Evolutionary conservation across 2,888 invertebrate genomes (phyloP), one percentile per base, ranked within the genome.

Genomic region (Drosophila austrosaltans): DNA sequence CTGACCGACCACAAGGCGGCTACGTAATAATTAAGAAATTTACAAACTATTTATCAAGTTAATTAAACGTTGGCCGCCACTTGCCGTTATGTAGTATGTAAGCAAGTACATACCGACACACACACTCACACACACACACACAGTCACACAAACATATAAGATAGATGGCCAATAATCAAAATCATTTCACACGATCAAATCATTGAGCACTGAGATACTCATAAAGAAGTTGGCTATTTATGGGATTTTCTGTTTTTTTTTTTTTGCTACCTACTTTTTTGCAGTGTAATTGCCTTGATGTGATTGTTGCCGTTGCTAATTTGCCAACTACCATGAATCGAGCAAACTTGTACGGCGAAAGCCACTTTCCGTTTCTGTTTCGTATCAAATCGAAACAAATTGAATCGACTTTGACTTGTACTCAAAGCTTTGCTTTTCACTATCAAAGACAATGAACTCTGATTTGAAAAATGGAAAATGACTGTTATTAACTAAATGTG

Each of bases 1-100:
- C 66, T 66, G 57, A 66, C 60, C 44, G 71, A 63, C 76, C 76
- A 82, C 83, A 75, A 69, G 74, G 53, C 81, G 79, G 64, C 81
- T 75, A 81, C 89, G 84, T 86, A 79, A 81, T 84, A 87, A 84
- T 89, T 89, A 85, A 87, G 87, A 86, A 89, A 89, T 87, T 89
- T 83, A 80, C 87, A 89, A 89, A 81, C 87, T 72, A 87, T 87
- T 87, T 87, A 87, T 87, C 87, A 88, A 75, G 76, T 87, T 87
- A 87, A 87, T 87, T 87, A 88, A 87, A 83, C 75, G 82, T 73
- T 87, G 80, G 75, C 76, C 69, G 75, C 66, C 63, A 63, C 42
- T 59, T 74, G 65, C 66, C 59, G 63, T 62, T 79, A 63, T 48
- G n/a, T 75, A 72, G 59, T 70, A 63, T 63, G 25, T 40, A 53